These are phyloP conservation scores for Cheilosia pagana DNA, from an alignment of 2,888 invertebrate genomes.

Conservation along the genomic window DNA sequence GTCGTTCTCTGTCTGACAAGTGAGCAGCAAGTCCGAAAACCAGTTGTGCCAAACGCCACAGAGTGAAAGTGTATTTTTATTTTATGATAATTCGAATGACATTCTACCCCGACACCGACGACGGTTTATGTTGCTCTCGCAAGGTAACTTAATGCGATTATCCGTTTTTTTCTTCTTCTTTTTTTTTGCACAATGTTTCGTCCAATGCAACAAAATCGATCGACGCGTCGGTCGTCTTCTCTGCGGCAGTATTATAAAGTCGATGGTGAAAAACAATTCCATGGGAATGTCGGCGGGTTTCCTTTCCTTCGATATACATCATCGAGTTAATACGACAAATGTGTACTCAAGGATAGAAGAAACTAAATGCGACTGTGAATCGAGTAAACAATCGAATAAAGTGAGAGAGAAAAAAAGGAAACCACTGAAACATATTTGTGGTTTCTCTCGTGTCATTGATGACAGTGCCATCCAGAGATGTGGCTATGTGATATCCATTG, in stretches of 20 bases:
- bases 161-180: conserved; percentile 19
- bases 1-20: conserved; percentile 1
- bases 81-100: conserved; percentile 51
- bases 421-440: conserved; percentile 31
- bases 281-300: conserved; percentile 47
- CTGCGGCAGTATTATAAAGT: not conserved
- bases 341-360: conserved; percentile 24
- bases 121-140: conserved; percentile 38
- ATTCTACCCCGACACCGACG: conserved; percentile 39
- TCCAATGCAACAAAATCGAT: conserved; percentile 44
- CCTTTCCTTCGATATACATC: conserved; percentile 35
- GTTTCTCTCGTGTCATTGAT: conserved; percentile 39
- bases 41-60: not conserved
- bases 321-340: conserved; percentile 19
- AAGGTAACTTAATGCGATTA: conserved; percentile 61
- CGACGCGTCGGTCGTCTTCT: conserved; percentile 1
- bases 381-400: conserved; percentile 11
- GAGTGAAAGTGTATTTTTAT: conserved; percentile 57
- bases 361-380: conserved; percentile 24
- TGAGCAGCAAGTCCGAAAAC: not conserved
- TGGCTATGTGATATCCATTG: conserved; percentile 17
- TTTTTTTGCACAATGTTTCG: conserved; percentile 2
- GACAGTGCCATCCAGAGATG: conserved; percentile 3
- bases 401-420: not conserved
- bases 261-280: conserved; percentile 26